Base-by-base conservation (phyloP, 2,113 vertebrate species). In the Erpornis zantholeuca region DNA sequence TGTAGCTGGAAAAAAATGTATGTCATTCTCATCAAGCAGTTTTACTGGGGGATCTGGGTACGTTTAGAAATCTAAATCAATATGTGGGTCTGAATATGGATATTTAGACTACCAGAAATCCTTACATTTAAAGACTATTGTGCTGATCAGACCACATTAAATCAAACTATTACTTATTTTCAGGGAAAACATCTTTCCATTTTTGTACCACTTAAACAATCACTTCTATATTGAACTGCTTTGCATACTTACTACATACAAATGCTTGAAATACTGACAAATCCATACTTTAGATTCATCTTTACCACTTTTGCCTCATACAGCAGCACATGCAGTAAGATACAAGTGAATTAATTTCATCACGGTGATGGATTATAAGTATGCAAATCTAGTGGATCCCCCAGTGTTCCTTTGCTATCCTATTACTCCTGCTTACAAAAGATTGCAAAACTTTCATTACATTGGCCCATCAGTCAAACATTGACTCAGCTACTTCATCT, bases 351-450 rank as follows among this genome's bases (percentile, higher is more conserved):
- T 92, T 93, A 88, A 95, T 95, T 94, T 93, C 69, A 81, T 86
- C 90, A 76, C 57, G 61, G n/a, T 88, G 92, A 90, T 84, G 53
- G 88, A 94, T 96, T 95, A 64, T 69, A 60, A 90, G 77, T 53
- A 96, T 93, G 94, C 80, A 96, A 94, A 96, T 95, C 86, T 79
- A 90, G 82, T 54, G 65, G 91, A 96, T 92, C 70, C 82, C 87
- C 63, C n/a, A 95, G 82, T 57, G 86, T 86, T 95, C 88, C 90
- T 86, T 81, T 57, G 82, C 85, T 88, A 86, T 93, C 44, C 20
- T 35, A 71, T 92, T 86, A 90, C 88, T 66, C 68, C 69, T 31
- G 65, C 77, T 96, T 68, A 96, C 86, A 82, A 78, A 94, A 75
- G 92, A 90, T 56, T 93, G 96, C 76, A 75, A 92, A 86, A 90